Conservation (phyloP, 2,888 invertebrate genomes). For the Arrhopalites spinosus region DNA sequence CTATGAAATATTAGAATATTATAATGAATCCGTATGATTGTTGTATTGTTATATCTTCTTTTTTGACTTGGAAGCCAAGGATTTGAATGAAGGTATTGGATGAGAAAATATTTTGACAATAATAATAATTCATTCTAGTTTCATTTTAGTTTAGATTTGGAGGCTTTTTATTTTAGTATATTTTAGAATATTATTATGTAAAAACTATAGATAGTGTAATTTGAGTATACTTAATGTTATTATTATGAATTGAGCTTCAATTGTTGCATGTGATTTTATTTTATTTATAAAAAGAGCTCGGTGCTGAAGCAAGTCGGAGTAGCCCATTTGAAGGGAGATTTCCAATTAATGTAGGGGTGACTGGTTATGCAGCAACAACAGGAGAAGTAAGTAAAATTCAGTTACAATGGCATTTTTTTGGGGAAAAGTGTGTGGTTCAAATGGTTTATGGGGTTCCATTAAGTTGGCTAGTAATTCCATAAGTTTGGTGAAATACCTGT, state of each 20-base stretch:
- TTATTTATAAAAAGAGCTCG: conserved; percentile 57
- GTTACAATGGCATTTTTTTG: neutral
- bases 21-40: too few species aligned
- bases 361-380: conserved; percentile 89
- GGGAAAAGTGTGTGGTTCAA: neutral
- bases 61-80: conserved; percentile 82
- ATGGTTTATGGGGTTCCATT: too few species aligned
- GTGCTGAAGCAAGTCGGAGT: conserved; percentile 73
- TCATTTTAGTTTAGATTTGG: neutral
- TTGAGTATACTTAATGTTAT: too few species aligned
- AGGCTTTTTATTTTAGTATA: neutral
- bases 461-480: too few species aligned
- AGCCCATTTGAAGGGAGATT: conserved; percentile 90
- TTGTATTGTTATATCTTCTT: too few species aligned
- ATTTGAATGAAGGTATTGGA: conserved; percentile 72
- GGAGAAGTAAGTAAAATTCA: conserved; percentile 74
- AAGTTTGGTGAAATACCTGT: too few species aligned
- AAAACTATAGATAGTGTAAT: neutral
- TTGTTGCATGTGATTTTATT: neutral
- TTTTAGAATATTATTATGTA: neutral
- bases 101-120: neutral
- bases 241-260: neutral
- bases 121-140: neutral
- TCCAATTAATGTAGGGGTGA: conserved; percentile 79
- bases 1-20: too few species aligned